Base-by-base conservation (phyloP, 2,113 vertebrate genomes). In the Sinocyclocheilus maitianheensis region DNA sequence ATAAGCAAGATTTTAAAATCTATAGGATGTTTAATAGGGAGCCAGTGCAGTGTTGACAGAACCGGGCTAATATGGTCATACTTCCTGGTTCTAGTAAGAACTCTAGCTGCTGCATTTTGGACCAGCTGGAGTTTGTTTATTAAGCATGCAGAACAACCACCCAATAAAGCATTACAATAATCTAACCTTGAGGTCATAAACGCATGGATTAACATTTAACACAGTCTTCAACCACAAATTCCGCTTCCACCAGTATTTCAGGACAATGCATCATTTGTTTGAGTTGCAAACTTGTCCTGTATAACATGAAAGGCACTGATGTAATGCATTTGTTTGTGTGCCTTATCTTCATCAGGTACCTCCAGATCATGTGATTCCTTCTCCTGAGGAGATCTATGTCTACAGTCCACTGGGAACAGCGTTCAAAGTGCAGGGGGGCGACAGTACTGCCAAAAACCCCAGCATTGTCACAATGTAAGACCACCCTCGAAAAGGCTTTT, bases 381-480 rank as follows among this genome's bases (percentile, higher is more conserved):
- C 91, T 26, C 94, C 95, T 46, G 97, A 96, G 86, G 96, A 98
- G 84, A 94, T 97, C 88, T 99, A 97, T 0, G 89, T 98, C 58
- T 99, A 99, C 92, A 99, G 98, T 91, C 98, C 98, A 0, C 90
- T 99, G 77, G 98, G 98, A 84, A 97, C 95, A 24, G 98, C 97
- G 62, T 97, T 96, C 88, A 98, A 97, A 94, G 93, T 99, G 69
- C 88, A 94, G 20, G 94, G 93, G 81, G 94, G 92, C 24, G 96
- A 96, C 84, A 91, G 93, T 26, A 46, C 92, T 6, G 91, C 93
- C 85, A 98, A 96, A 95, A 98, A 99, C 91, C 96, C 95, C 90
- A 99, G 98, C 86, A 93, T 98, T 88, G 93, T 99, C 89, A 99
- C 98, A 85, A 98, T 99, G 98, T 99, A 94, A 92, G 97, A 30